Evolutionary conservation across 2,888 invertebrate genomes (phyloP).

Genomic region (Sarcophaga variegata): DNA sequence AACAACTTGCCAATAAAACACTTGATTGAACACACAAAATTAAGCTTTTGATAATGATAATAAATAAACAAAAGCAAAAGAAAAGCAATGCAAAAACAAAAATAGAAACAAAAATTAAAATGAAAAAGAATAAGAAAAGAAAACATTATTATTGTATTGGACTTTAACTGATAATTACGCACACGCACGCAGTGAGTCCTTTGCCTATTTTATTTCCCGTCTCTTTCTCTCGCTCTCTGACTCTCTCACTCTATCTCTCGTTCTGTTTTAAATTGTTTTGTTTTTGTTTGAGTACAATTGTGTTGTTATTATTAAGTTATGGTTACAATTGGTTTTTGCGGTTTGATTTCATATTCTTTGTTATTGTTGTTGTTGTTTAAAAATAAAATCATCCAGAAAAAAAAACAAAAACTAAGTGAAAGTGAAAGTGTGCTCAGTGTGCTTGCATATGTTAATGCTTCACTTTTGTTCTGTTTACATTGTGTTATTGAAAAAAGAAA

Average conservation of each 20-base stretch:
- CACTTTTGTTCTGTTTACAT: no score
- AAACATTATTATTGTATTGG: constrained; percentile 79
- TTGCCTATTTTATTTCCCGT: constrained; percentile 52
- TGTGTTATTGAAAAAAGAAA: no score
- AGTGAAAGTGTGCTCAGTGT: no score
- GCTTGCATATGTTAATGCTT: no score
- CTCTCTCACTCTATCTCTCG: constrained; percentile 15
- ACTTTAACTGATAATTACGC: constrained; percentile 80
- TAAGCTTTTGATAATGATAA: constrained; percentile 21
- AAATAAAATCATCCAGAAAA: constrained; percentile 6
- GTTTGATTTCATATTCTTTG: constrained; percentile 3
- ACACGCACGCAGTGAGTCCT: constrained; percentile 83
- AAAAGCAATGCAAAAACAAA: no score
- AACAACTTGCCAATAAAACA: not conserved
- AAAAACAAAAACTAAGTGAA: no score
- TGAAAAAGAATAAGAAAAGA: constrained; percentile 35
- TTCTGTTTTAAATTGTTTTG: constrained; percentile 1
- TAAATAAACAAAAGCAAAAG: constrained; percentile 5
- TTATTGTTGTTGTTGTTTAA: constrained; percentile 37
- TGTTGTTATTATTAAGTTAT: constrained; percentile 27
- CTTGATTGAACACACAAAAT: not conserved
- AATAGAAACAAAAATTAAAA: constrained; percentile 2
- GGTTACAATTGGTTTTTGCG: constrained; percentile 25
- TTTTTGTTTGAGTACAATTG: constrained; percentile 4
- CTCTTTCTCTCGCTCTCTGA: constrained; percentile 14